phyloP scores from a whole-genome alignment of 2,797 vertebrate genomes.

The Molothrus ater region DNA sequence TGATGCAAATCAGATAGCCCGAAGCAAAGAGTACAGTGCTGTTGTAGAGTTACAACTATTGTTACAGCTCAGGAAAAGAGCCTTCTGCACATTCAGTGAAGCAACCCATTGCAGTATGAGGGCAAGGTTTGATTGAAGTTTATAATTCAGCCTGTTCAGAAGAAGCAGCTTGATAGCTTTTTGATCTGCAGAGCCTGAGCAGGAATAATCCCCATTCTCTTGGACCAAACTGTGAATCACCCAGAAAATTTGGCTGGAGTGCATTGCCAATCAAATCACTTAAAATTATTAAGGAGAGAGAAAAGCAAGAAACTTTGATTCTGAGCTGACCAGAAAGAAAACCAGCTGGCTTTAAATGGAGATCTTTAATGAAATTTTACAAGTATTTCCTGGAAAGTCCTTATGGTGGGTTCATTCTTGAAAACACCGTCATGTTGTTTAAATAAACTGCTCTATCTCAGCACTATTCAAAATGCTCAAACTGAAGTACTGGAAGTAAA shows the following conservation, averaged over 20 bases:
- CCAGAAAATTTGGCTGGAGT: background rate
- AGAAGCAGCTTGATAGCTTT: background rate
- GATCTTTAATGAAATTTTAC: constrained; percentile 57
- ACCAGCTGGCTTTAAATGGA: constrained; percentile 25
- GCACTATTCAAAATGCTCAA: background rate
- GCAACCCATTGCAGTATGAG: background rate
- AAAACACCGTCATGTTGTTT: background rate
- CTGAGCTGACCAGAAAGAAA: constrained; percentile 60
- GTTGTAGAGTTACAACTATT: background rate
- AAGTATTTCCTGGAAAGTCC: constrained; percentile 4
- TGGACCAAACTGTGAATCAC: background rate
- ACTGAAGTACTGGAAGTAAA: background rate
- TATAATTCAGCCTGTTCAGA: background rate
- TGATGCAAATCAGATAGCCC: constrained; percentile 4
- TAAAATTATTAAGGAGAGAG: background rate
- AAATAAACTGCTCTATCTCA: background rate
- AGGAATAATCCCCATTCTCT: background rate
- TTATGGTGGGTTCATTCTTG: background rate
- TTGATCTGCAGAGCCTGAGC: background rate
- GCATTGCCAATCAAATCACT: background rate
- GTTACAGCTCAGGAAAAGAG: background rate
- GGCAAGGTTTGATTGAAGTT: constrained; percentile 23
- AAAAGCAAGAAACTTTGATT: constrained; percentile 25
- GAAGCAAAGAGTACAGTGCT: background rate
- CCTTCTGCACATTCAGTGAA: background rate